Conservation (phyloP, 1,140 invertebrate species). For the Meloidogyne floridensis region DNA sequence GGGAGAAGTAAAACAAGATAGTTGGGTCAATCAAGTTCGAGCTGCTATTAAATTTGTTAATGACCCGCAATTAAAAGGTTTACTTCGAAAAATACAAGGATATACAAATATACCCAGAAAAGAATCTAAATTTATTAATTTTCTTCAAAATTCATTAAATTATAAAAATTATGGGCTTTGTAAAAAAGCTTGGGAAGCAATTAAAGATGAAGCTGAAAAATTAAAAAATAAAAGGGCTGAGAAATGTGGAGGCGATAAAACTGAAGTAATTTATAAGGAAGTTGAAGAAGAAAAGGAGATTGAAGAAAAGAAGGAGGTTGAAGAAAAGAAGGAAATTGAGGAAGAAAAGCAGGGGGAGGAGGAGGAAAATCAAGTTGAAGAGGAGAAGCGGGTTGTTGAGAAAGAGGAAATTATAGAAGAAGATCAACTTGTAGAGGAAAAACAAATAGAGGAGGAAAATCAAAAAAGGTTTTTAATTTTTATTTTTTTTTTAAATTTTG, state of each 20-base stretch:
- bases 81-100: constrained; percentile 76
- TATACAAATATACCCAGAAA: constrained; percentile 88
- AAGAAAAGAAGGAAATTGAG: background rate
- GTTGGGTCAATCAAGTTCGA: constrained; percentile 82
- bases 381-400: background rate
- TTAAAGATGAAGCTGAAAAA: constrained; percentile 47
- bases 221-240: constrained; percentile 20
- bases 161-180: constrained; percentile 53
- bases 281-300: background rate
- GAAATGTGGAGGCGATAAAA: constrained; percentile 11
- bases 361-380: background rate
- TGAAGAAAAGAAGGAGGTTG: background rate
- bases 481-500: no score
- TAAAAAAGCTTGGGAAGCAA: constrained; percentile 50
- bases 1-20: constrained; percentile 84
- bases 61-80: constrained; percentile 69
- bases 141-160: constrained; percentile 67
- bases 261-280: background rate
- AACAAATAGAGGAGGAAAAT: no score
- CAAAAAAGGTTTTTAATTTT: no score
- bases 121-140: constrained; percentile 80
- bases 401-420: no score
- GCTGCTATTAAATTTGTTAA: constrained; percentile 74
- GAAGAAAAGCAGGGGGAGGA: background rate
- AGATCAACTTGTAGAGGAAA: no score